phyloP scores from a whole-genome alignment of 2,888 invertebrate species.

The Icerya purchasi region DNA sequence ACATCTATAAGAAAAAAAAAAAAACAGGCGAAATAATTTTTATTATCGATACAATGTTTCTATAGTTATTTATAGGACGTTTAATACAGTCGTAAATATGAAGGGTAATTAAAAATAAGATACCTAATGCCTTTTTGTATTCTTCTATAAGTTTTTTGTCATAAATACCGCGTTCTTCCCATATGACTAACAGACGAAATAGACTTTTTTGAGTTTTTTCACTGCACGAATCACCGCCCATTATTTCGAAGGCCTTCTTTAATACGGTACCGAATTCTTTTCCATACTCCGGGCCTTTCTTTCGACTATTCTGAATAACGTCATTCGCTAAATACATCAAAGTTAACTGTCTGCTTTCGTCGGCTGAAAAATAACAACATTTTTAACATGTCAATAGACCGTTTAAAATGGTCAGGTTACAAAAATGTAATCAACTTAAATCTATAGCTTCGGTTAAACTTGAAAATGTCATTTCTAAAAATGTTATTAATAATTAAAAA shows the following conservation, averaged over 20 bases:
- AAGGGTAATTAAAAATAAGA: constrained; percentile 2
- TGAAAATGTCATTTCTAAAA: too few species aligned
- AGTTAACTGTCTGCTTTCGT: constrained; percentile 65
- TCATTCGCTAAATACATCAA: constrained; percentile 98
- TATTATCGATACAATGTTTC: too few species aligned
- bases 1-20: too few species aligned
- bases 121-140: constrained; percentile 39
- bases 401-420: too few species aligned
- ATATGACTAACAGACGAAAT: constrained; percentile 63
- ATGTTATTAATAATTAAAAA: too few species aligned
- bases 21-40: too few species aligned
- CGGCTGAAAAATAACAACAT: too few species aligned
- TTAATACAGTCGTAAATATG: too few species aligned
- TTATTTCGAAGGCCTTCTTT: constrained; percentile 62
- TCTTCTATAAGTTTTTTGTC: constrained; percentile 57
- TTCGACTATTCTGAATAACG: constrained; percentile 95
- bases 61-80: too few species aligned
- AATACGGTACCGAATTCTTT: constrained; percentile 64
- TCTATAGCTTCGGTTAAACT: too few species aligned
- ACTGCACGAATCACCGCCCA: constrained; percentile 39
- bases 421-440: too few species aligned
- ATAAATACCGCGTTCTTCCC: constrained; percentile 82
- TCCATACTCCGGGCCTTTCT: constrained; percentile 88
- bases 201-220: constrained; percentile 63
- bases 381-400: too few species aligned